These are phyloP conservation scores for Pseudois nayaur DNA, from an alignment of 2,113 vertebrate genomes.

Conservation along the genomic window DNA sequence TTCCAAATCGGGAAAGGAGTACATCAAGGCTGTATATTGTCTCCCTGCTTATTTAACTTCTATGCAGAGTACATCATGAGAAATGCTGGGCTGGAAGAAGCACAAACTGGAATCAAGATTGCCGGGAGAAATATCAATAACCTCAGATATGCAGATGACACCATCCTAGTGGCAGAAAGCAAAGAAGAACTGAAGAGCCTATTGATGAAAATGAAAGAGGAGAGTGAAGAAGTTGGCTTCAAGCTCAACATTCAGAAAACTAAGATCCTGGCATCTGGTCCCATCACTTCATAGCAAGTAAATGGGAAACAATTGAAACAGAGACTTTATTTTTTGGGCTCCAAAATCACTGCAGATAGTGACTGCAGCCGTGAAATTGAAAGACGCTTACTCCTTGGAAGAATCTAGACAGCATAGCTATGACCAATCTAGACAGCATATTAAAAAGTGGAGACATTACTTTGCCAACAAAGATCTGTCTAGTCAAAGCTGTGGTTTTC, in stretches of 20 bases:
- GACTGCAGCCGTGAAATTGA: not conserved
- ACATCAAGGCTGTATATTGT: not conserved
- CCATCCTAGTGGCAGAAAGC: not conserved
- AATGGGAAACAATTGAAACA: not conserved
- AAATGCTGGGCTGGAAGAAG: not conserved
- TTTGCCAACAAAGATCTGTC: not conserved
- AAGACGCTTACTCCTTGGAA: not conserved
- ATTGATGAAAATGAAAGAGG: not conserved
- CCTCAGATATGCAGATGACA: not conserved
- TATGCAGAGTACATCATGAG: not conserved
- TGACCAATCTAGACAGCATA: not conserved
- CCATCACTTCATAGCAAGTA: not conserved
- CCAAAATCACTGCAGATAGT: not conserved
- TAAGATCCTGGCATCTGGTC: not conserved
- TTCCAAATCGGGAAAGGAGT: not conserved
- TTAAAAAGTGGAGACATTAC: not conserved
- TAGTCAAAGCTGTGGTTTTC: not conserved
- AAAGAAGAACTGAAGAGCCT: not conserved
- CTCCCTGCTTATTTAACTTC: not conserved
- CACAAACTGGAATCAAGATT: not conserved
- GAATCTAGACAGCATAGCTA: not conserved
- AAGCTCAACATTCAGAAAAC: not conserved
- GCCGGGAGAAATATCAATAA: not conserved
- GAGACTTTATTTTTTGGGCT: not conserved
- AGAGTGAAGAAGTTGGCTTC: not conserved